Evolutionary conservation across 2,113 vertebrate species (phyloP), one percentile per base, ranked within the genome.

Genomic region (Cochlearius cochlearius): DNA sequence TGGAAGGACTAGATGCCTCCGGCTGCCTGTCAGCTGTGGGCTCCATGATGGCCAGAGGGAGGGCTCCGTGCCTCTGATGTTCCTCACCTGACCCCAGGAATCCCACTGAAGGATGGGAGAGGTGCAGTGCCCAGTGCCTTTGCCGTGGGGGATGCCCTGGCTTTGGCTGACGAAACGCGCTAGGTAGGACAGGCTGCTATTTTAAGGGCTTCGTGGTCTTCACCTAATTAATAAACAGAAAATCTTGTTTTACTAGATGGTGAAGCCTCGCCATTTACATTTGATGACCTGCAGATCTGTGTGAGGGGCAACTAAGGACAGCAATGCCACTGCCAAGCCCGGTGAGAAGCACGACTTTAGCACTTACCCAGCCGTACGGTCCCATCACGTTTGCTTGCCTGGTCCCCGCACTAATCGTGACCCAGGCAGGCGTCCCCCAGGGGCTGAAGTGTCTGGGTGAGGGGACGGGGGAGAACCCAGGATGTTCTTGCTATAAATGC

Each of bases 41-140:
- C n/a, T 97, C 92, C 97, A 97, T 96, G 73, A 43, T 6, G 34
- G 22, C 47, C 50, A 14, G 18, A 41, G 14, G 26, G 41, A 90
- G 41, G 60, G 55, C 77, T 78, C 78, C 0, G 18, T 43, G 27
- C 17, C 41, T 56, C 59, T 26, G 53, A 15, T 6, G 59, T 6
- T 92, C 78, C 55, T 52, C 62, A 86, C 18, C 41, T 20, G 25
- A 29, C 8, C 5, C 32, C 89, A 75, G 56, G 39, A 49, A 63
- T 58, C 19, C 34, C 39, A 41, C 47, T 18, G 69, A n/a, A 60
- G 53, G 47, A 23, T 22, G 15, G 62, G 27, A 78, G 56, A 55
- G 43, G 22, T 36, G 56, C 26, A 47, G 21, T 1, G 20, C 49
- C 76, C 67, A 11, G 41, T 3, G 26, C 64, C 52, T 77, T 59